Base-by-base conservation (phyloP, 2,888 invertebrate genomes). In the Hedychridium roseum region DNA sequence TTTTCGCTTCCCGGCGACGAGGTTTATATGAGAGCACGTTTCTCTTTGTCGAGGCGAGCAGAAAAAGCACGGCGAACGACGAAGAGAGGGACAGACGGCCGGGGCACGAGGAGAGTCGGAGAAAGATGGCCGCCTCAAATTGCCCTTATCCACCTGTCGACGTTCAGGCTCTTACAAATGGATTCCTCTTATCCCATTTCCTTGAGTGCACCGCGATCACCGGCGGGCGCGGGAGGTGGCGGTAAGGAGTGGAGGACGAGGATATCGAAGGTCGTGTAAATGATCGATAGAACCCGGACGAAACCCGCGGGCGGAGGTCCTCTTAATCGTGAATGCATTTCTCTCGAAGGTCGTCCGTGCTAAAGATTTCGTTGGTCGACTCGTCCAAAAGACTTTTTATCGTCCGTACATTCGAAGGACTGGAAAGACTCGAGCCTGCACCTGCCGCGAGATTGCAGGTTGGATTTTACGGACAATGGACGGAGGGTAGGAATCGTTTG, bases 151-250 rank as follows among this genome's bases (percentile, higher is more conserved):
- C 41, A 52, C 42, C 46, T 52, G 45, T 21, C 36, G 39, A 27
- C 39, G 16, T 46, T 50, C 27, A 31, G 34, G 28, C 38, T 50
- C 34, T 54, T 53, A 54, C 54, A 53, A 63, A 57, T 58, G 42
- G 47, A 57, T 50, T 46, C 53, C 53, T 46, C 50, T 65, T 65
- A 58, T 64, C 57, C 52, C 58, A 63, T 65, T 63, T 60, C 56
- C 61, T 63, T 39, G 54, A 63, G 57, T 61, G 55, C 59, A 46
- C 41, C 18, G 37, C 44, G 53, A 56, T 58, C 54, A 28, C 27
- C 30, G 41, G 20, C 44, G 50, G 42, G n/a, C n/a, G n/a, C n/a
- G n/a, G n/a, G n/a, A n/a, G n/a, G n/a, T n/a, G n/a, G n/a, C n/a
- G n/a, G n/a, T n/a, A n/a, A n/a, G n/a, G n/a, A n/a, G n/a, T n/a